Conservation (phyloP, 2,797 vertebrate genomes). For the Argyrosomus regius region DNA sequence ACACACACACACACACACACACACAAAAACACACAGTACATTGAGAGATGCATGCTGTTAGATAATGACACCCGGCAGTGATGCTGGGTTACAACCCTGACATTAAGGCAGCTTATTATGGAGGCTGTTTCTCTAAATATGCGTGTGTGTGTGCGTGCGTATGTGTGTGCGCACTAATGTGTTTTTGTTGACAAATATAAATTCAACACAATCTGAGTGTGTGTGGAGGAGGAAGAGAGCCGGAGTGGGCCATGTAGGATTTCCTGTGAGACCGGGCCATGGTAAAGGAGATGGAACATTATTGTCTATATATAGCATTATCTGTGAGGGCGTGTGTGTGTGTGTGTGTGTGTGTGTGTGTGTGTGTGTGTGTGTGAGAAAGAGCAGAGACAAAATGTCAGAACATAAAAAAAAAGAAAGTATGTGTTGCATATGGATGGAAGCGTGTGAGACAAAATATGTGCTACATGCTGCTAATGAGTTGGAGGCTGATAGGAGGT, state of each 20-base stretch:
- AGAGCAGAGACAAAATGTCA: slow-evolving; percentile 17
- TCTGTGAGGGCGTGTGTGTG: slow-evolving; percentile 19
- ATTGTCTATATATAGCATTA: slow-evolving; percentile 43
- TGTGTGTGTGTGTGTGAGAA: background rate
- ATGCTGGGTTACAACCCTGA: slow-evolving; percentile 12
- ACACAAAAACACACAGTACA: background rate
- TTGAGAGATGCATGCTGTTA: slow-evolving; percentile 26
- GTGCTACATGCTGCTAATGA: slow-evolving; percentile 31
- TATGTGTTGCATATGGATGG: slow-evolving; percentile 16
- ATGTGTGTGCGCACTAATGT: slow-evolving; percentile 10
- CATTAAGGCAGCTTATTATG: slow-evolving; percentile 46
- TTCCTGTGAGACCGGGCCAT: slow-evolving; percentile 50
- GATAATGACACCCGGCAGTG: slow-evolving; percentile 46
- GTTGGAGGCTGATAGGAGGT: slow-evolving; percentile 30
- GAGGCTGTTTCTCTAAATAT: slow-evolving; percentile 22
- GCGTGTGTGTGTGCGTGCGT: slow-evolving; percentile 8
- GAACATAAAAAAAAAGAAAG: background rate
- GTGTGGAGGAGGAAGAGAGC: slow-evolving; percentile 12
- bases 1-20: background rate
- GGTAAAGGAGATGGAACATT: slow-evolving; percentile 25
- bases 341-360: slow-evolving; percentile 31
- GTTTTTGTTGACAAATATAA: slow-evolving; percentile 18
- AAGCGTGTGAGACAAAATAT: background rate
- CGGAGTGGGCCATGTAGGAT: slow-evolving; percentile 4
- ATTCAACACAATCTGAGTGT: slow-evolving; percentile 1